A percentile compares a stretch with the other conserved stretches of the same genome.
Conservation (phyloP, 2,797 vertebrate genomes). For the Cynopterus sphinx region DNA sequence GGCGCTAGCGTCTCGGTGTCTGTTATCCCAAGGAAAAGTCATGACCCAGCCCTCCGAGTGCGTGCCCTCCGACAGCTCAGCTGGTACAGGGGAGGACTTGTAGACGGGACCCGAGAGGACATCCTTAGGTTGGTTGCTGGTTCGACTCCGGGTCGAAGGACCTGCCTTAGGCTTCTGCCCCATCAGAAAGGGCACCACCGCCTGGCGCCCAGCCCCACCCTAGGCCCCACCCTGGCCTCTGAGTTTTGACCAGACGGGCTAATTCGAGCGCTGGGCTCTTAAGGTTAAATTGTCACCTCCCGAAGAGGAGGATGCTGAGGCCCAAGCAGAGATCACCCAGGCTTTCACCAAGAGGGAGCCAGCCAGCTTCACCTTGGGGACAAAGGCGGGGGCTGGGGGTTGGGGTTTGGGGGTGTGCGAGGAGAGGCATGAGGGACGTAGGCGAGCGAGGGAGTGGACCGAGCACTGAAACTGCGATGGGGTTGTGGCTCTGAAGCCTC, state of each 20-base stretch:
- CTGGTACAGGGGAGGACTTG: slow-evolving; percentile 83
- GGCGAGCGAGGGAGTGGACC: not conserved
- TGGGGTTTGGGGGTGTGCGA: not conserved
- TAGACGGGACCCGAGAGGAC: not conserved
- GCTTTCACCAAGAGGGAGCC: not conserved
- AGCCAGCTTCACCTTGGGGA: not conserved
- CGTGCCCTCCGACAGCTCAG: slow-evolving; percentile 86
- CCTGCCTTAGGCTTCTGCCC: not conserved
- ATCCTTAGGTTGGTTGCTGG: slow-evolving; percentile 95
- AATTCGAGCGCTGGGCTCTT: not conserved
- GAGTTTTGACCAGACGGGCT: not conserved
- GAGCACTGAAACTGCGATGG: not conserved
- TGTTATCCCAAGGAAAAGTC: not conserved
- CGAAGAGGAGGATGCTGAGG: not conserved
- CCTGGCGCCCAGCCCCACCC: not conserved
- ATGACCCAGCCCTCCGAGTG: accelerated
- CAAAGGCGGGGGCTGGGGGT: no score
- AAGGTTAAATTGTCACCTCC: not conserved
- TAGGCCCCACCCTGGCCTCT: not conserved
- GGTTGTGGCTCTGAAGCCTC: not conserved
- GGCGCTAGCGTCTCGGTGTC: not conserved
- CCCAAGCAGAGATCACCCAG: not conserved
- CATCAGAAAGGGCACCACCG: not conserved
- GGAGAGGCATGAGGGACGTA: not conserved
- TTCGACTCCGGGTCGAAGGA: slow-evolving; percentile 94